Evolutionary conservation across 2,797 vertebrate species (phyloP), one percentile per base, ranked within the genome.

Genomic region (Gymnothorax reevesii): DNA sequence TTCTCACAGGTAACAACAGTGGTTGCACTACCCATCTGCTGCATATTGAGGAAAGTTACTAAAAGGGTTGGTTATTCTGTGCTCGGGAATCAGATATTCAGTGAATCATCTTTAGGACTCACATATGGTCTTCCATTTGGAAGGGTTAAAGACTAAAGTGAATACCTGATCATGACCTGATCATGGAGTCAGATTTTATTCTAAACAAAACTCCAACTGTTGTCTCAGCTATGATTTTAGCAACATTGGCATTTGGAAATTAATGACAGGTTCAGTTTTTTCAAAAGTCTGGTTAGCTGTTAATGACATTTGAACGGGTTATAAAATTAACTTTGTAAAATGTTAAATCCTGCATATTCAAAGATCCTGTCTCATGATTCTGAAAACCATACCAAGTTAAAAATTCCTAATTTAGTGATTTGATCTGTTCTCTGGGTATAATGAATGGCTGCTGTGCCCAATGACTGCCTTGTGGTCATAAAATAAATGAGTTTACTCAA

Each of bases 1-100:
- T 97, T 33, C 91, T 96, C 83, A 93, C 95, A 91, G 95, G 96
- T 89, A 86, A 55, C 5, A 57, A 59, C 15, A 49, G 15, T 20
- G 82, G 15, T 64, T 64, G 60, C 62, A 7, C 27, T 25, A 17
- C 10, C 17, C n/a, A 17, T 27, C 25, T 83, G 25, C 12, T 20
- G 13, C n/a, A 57, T 33, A 27, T 15, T 27, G 27, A 62, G 82
- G 7, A 62, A 33, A 17, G 3, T 10, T 57, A 33, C 15, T 33
- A 83, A n/a, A 13, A 83, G n/a, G 15, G 57, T 22, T 5, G 7
- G 82, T 59, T 42, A 60, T 25, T 59, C 73, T 49, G 33, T 12
- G 15, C 33, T 17, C 1, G 9, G 71, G 7, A 7, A 15, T 52
- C 49, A 80, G 20, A 55, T 17, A 49, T 20, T 17, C 54, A 54